Evolutionary conservation across 2,797 vertebrate genomes (phyloP), one percentile per base, ranked within the genome.

Genomic region (Basileuterus tristriatus): DNA sequence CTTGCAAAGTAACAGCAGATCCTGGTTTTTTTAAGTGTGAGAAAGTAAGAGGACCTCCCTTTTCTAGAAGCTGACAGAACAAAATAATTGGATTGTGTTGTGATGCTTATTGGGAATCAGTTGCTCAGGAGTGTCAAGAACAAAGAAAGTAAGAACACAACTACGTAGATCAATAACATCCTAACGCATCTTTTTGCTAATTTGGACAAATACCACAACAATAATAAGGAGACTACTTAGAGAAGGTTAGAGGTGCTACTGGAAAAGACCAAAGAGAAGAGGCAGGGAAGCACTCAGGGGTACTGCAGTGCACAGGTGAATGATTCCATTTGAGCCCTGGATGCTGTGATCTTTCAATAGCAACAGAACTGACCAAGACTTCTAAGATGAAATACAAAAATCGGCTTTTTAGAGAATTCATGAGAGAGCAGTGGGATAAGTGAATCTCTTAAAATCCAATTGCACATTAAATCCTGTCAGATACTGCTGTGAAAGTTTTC

Each of bases 291-390:
- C n/a, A 67, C n/a, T 55, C 5, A 4, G 49, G 32, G 16, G 12
- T 15, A 15, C 55, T 0, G 0, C 60, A 58, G 30, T 7, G 9
- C 47, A 36, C 0, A 1, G 30, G 8, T 10, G 0, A 67, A 49
- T 30, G 19, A 59, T 63, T 58, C 49, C 26, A 41, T 0, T 3
- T 34, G 37, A 87, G 11, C 7, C 9, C 29, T 71, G 37, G 18
- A 41, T 52, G 21, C 37, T 93, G 50, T 49, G 20, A 15, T 21
- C 27, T 70, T 70, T 64, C 53, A 19, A 17, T 22, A 71, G 41
- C 41, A 68, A 44, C 21, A 64, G 47, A 86, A 49, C 46, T 30
- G 55, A 63, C 8, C 15, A 32, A 80, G 15, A 79, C 84, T 92
- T 89, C 59, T 37, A 30, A 65, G 27, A 24, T 6, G 19, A 80